Percentiles rank a stretch among this genome's conserved stretches.
Evolutionary conservation across 2,888 invertebrate species (phyloP).

Genomic region (Perdita meconis): DNA sequence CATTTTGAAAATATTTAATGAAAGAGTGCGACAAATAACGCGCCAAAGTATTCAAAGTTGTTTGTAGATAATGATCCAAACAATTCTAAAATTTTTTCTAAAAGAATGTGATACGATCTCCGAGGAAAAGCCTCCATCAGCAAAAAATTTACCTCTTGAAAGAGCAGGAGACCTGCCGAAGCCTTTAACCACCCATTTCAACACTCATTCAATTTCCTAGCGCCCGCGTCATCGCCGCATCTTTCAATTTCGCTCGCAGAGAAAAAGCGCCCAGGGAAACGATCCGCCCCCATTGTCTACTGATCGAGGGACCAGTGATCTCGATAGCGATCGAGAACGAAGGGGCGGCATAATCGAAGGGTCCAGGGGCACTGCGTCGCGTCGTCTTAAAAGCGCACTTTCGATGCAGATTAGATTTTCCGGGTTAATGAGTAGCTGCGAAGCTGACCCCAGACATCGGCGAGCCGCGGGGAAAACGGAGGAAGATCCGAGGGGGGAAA

Average conservation of each 20-base stretch:
- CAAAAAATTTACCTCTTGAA: too few relatives aligned
- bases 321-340: conserved; percentile 41
- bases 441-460: conserved; percentile 41
- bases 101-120: too few relatives aligned
- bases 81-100: too few relatives aligned
- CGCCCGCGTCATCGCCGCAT: background rate
- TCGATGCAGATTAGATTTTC: conserved; percentile 68
- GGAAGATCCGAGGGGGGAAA: conserved; percentile 50
- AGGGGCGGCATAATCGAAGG: conserved; percentile 9
- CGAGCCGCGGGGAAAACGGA: conserved; percentile 7
- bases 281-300: conserved; percentile 1
- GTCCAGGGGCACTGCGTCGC: conserved; percentile 8
- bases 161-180: too few relatives aligned
- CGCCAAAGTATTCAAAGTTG: too few relatives aligned
- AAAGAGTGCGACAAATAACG: too few relatives aligned
- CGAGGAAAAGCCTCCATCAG: too few relatives aligned
- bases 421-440: conserved; percentile 61
- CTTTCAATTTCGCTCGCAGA: background rate
- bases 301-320: conserved; percentile 14
- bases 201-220: background rate
- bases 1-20: too few relatives aligned
- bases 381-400: conserved; percentile 57
- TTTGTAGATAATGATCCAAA: too few relatives aligned
- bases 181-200: conserved; percentile 10
- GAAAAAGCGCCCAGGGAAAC: background rate